A percentile compares a stretch with the other conserved stretches of the same genome.
These are phyloP conservation scores for Acanthopleura granulata DNA, from an alignment of 2,888 invertebrate genomes.

Conservation along the genomic window DNA sequence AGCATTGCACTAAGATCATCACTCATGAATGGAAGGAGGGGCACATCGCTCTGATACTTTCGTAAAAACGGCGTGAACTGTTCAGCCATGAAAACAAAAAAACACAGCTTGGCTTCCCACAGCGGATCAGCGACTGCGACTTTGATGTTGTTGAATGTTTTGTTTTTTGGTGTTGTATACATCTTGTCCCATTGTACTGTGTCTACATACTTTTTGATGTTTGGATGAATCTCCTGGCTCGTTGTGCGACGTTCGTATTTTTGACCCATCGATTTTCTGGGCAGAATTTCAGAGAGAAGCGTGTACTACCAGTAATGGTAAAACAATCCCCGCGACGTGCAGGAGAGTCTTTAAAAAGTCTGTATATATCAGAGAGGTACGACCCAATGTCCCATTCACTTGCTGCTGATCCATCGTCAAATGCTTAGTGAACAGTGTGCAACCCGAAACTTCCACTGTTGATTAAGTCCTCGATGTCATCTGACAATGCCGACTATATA, in stretches of 20 bases:
- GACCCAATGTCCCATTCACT: slow-evolving; percentile 36
- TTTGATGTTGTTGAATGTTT: slow-evolving; percentile 7
- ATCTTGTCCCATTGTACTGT: too few relatives aligned
- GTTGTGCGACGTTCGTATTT: neutral
- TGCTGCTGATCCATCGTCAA: slow-evolving; percentile 42
- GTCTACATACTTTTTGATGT: neutral
- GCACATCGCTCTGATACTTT: slow-evolving; percentile 25
- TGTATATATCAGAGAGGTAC: slow-evolving; percentile 16
- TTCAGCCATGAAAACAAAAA: slow-evolving; percentile 24
- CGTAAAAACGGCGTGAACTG: slow-evolving; percentile 16
- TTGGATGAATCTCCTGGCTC: neutral
- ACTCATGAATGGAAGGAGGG: slow-evolving; percentile 27
- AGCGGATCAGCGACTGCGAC: neutral
- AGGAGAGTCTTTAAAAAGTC: slow-evolving; percentile 23
- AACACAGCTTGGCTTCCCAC: slow-evolving; percentile 2
- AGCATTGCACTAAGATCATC: slow-evolving; percentile 21
- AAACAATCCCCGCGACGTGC: slow-evolving; percentile 23
- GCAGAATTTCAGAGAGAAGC: slow-evolving; percentile 25
- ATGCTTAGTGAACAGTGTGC: slow-evolving; percentile 53
- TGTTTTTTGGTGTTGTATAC: neutral
- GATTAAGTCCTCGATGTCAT: too few relatives aligned
- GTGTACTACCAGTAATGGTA: neutral
- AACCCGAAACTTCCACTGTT: slow-evolving; percentile 56
- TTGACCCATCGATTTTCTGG: slow-evolving; percentile 21
- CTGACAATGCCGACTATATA: too few relatives aligned